Evolutionary conservation across 37 sponge, comb jelly and placozoan genomes (phyloP), one percentile per base, ranked within the genome.

Genomic region (Cliona cf. orientalis): DNA sequence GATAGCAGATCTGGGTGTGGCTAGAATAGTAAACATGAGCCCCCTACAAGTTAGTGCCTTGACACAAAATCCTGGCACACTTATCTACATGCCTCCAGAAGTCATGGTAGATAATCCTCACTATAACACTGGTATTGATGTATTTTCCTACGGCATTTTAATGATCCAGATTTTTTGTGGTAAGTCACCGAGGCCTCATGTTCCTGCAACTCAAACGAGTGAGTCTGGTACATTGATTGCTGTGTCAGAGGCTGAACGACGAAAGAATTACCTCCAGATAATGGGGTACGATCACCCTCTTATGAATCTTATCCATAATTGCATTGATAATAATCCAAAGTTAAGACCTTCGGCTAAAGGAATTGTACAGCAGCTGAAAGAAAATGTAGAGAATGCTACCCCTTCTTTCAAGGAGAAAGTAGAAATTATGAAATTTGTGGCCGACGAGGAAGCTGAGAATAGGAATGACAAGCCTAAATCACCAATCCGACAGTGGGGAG

Each of bases 51-150:
- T 76, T n/a, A 59, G 64, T 41, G 22, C 34, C 22, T 42, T 76
- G 78, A 76, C 65, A 1, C 21, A 26, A 60, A 60, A 59, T 22
- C 78, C 78, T 2, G 81, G 81, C 25, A 80, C 68, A 22, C 32
- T 7, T 12, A 29, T 23, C 23, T 67, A 80, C 81, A 80, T 80
- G 81, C 81, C 81, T 33, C 81, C 81, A 19, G 81, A 80, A 69
- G 81, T 36, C 6, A 23, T 68, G 81, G 68, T 58, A 17, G 71
- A 66, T 21, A 70, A 68, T 17, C 81, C 81, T 34, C 38, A 1
- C 21, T 80, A 80, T 42, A 69, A 69, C 29, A 56, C 81, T 5
- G 33, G 55, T 2, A 66, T 80, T 56, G 81, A 80, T 40, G 35
- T 70, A 14, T 80, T 69, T 42, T 80, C 81, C 22, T 80, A 49